Percentiles rank a stretch among this genome's conserved stretches.
Conservation (phyloP, 2,113 vertebrate genomes). For the Anolis carolinensis region DNA sequence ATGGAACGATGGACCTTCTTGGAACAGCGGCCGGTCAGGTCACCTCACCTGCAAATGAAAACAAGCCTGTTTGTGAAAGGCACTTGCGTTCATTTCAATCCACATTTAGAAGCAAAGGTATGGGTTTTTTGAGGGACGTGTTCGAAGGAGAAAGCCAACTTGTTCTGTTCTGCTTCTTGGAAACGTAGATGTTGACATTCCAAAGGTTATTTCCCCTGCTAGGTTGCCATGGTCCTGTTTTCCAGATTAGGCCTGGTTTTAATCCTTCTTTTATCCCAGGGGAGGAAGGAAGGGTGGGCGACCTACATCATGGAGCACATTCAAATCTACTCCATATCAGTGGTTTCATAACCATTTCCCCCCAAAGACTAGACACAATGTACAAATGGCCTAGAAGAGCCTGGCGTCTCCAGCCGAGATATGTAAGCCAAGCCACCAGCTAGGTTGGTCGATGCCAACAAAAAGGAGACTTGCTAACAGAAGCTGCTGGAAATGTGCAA, state of each 20-base stretch:
- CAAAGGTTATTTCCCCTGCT: slow-evolving; percentile 39
- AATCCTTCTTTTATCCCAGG: slow-evolving; percentile 49
- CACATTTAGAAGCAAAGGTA: not conserved
- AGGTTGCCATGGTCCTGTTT: slow-evolving; percentile 53
- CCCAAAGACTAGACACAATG: not conserved
- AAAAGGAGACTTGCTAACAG: not conserved
- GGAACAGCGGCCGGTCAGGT: not conserved
- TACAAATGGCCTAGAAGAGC: not conserved
- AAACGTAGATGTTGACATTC: slow-evolving; percentile 17
- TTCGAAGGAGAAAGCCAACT: not conserved
- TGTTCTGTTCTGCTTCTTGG: not conserved
- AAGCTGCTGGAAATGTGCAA: not conserved
- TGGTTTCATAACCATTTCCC: slow-evolving; percentile 25
- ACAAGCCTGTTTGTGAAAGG: not conserved
- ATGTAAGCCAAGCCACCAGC: not conserved
- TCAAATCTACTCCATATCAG: slow-evolving; percentile 21
- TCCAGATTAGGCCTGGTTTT: slow-evolving; percentile 57
- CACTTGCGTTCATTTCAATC: not conserved
- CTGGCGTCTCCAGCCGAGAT: not conserved
- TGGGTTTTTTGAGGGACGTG: not conserved
- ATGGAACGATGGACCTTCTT: not conserved
- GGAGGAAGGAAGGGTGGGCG: slow-evolving; percentile 2
- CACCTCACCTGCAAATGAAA: not conserved
- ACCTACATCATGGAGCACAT: slow-evolving; percentile 25
- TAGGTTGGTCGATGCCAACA: not conserved